phyloP scores from a whole-genome alignment of 2,888 invertebrate species.

The Drosophila kambysellisi region DNA sequence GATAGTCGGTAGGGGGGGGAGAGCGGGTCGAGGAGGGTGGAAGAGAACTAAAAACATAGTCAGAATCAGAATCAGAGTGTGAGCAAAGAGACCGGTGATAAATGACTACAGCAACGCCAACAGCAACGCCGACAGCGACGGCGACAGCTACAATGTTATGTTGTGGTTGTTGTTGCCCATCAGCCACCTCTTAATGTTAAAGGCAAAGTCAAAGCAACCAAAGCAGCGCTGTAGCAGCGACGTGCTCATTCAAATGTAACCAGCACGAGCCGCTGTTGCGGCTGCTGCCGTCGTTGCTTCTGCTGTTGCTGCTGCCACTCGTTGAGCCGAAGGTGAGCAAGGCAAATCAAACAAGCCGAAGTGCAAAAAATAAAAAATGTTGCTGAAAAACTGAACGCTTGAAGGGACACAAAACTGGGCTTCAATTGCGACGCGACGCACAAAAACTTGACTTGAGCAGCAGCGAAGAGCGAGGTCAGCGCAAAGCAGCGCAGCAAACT shows the following conservation, averaged over 20 bases:
- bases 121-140: conserved; percentile 5
- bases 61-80: conserved; percentile 24
- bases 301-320: conserved; percentile 42
- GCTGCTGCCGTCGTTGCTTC: conserved; percentile 34
- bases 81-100: conserved; percentile 60
- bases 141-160: conserved; percentile 20
- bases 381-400: conserved; percentile 65
- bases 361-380: conserved; percentile 45
- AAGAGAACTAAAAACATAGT: conserved; percentile 6
- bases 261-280: conserved; percentile 63
- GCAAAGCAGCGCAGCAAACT: conserved; percentile 3
- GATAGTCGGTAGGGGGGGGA: not conserved
- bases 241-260: conserved; percentile 80
- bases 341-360: conserved; percentile 75
- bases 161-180: conserved; percentile 27
- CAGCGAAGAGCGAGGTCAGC: conserved; percentile 52
- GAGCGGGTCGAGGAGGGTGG: not conserved
- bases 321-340: conserved; percentile 71
- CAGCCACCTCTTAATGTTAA: conserved; percentile 22
- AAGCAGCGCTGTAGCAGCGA: conserved; percentile 41
- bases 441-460: conserved; percentile 54
- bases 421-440: conserved; percentile 65
- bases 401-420: conserved; percentile 70
- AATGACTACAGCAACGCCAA: conserved; percentile 52
- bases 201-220: not conserved